Conservation (phyloP, 2,113 vertebrate genomes). For the Prietella phreatophila region DNA sequence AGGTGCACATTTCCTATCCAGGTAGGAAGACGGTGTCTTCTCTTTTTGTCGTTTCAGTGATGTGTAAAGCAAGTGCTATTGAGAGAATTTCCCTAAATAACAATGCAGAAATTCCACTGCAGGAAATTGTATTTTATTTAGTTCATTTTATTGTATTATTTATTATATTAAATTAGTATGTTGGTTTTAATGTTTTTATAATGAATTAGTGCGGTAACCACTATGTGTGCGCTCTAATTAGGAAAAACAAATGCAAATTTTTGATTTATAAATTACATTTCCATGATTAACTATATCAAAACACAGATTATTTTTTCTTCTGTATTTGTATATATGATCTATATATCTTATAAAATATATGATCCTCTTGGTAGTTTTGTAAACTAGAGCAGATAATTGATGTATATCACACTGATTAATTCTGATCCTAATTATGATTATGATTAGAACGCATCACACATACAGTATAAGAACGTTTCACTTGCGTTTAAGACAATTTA, state of each 20-base stretch:
- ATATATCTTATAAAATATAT: neutral
- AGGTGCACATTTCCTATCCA: conserved; percentile 74
- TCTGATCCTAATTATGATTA: neutral
- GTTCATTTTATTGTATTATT: neutral
- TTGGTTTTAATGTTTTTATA: neutral
- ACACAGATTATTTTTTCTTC: neutral
- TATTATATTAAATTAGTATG: neutral
- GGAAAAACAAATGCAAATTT: neutral
- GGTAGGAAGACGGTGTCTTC: conserved; percentile 55
- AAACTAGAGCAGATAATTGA: neutral
- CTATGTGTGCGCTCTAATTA: neutral
- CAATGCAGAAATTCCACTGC: neutral
- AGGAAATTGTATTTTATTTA: neutral
- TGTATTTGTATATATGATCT: neutral
- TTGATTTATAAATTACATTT: neutral
- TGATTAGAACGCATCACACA: neutral
- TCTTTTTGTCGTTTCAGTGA: neutral
- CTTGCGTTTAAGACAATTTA: no score
- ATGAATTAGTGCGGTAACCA: neutral
- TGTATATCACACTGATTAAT: neutral
- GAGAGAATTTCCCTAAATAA: neutral
- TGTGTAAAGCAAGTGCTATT: neutral
- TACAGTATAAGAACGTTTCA: neutral
- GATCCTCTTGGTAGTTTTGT: neutral
- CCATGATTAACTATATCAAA: neutral